Evolutionary conservation across 2,888 invertebrate species (phyloP).

Genomic region (Spialia ferax): DNA sequence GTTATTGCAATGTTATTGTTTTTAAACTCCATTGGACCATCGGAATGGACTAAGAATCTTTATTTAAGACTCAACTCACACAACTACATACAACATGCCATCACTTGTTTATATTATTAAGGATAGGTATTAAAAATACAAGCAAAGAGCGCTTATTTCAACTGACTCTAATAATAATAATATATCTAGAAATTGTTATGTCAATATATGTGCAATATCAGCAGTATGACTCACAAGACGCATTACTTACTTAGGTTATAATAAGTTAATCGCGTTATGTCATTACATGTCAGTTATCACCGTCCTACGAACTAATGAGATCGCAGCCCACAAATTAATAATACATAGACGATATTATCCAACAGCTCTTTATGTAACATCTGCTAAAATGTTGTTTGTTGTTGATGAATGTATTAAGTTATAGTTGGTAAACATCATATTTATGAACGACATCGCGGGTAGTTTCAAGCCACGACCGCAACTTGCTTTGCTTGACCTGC

Average conservation of each 20-base stretch:
- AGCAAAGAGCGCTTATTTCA: no score
- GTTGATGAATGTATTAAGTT: neutral
- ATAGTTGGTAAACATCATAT: neutral
- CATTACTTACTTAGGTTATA: slow-evolving; percentile 18
- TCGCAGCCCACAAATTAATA: neutral
- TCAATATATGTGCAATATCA: slow-evolving; percentile 5
- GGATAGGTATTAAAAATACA: no score
- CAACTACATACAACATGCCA: no score
- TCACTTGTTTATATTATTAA: no score
- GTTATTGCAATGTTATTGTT: no score
- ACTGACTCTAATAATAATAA: neutral
- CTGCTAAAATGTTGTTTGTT: neutral
- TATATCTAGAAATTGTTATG: neutral
- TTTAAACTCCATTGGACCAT: no score
- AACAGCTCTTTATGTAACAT: slow-evolving; percentile 15
- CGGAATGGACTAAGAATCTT: no score
- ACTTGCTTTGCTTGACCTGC: slow-evolving; percentile 49
- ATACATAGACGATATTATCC: neutral
- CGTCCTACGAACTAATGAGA: neutral
- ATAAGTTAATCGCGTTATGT: slow-evolving; percentile 23
- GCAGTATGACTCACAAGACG: slow-evolving; percentile 10
- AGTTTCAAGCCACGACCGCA: slow-evolving; percentile 50
- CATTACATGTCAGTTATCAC: neutral
- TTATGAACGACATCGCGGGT: neutral
- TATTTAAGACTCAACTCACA: no score